A percentile compares a stretch with the other conserved stretches of the same genome.
These are phyloP conservation scores for Neelides folsomi DNA, from an alignment of 2,888 invertebrate species.

Conservation along the genomic window DNA sequence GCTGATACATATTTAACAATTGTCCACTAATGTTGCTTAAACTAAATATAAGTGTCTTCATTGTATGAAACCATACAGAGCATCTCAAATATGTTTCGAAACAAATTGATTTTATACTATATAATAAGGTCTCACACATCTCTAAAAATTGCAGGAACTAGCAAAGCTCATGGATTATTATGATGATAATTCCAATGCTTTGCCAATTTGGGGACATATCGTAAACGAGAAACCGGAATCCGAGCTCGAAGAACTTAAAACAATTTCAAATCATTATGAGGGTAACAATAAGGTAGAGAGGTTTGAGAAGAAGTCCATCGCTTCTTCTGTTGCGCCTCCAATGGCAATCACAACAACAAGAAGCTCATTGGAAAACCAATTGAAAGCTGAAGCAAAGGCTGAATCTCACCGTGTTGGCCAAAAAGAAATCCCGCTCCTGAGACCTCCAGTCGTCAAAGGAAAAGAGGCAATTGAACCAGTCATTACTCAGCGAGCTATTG, in stretches of 20 bases:
- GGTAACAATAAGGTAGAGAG: not conserved
- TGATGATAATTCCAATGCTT: conserved; percentile 10
- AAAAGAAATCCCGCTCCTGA: conserved; percentile 28
- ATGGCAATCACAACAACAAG: not conserved
- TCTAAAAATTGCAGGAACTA: no score
- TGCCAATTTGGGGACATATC: conserved; percentile 17
- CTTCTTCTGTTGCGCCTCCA: not conserved
- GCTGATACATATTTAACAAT: no score
- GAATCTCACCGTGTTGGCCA: conserved; percentile 15
- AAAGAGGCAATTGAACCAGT: conserved; percentile 10
- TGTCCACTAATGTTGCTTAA: no score
- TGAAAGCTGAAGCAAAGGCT: not conserved
- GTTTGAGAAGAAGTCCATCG: no score
- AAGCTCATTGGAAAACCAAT: not conserved
- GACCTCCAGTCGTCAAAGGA: conserved; percentile 19
- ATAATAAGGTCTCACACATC: no score
- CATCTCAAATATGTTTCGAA: no score
- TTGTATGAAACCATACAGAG: no score
- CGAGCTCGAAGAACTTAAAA: conserved; percentile 26
- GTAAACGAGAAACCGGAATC: conserved; percentile 21
- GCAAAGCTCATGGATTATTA: conserved; percentile 14
- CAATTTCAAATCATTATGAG: conserved; percentile 4
- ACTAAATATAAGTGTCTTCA: no score
- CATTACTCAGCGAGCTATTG: conserved; percentile 6
- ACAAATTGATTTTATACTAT: no score